phyloP scores from a whole-genome alignment of 2,888 invertebrate species.

The Dicyrtomina minuta region DNA sequence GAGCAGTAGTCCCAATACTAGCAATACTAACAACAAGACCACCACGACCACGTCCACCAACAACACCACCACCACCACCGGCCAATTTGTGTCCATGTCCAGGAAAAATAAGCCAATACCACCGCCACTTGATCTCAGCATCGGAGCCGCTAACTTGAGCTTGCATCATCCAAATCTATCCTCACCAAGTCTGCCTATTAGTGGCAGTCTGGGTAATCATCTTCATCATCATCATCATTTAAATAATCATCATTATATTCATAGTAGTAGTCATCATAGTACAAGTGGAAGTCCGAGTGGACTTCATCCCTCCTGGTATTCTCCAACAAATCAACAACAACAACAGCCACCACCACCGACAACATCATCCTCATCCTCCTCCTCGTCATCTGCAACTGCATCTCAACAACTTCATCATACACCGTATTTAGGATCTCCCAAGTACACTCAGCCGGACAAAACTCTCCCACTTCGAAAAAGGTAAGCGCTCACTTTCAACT shows the following conservation, averaged over 20 bases:
- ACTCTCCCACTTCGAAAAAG: slow-evolving; percentile 52
- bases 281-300: not conserved
- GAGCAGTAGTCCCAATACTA: no score
- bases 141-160: slow-evolving; percentile 55
- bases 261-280: slow-evolving; percentile 18
- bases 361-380: slow-evolving; percentile 36
- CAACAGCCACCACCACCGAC: slow-evolving; percentile 41
- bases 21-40: not conserved
- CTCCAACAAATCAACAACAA: slow-evolving; percentile 33
- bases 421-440: slow-evolving; percentile 34
- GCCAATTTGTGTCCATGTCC: slow-evolving; percentile 4
- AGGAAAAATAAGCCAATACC: slow-evolving; percentile 54
- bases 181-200: slow-evolving; percentile 38
- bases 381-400: slow-evolving; percentile 30
- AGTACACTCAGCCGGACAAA: slow-evolving; percentile 48
- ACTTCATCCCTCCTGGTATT: not conserved
- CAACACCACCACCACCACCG: slow-evolving; percentile 26
- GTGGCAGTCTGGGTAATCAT: no score
- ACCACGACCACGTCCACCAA: slow-evolving; percentile 31
- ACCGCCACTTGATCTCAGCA: slow-evolving; percentile 55
- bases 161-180: slow-evolving; percentile 46
- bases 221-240: no score
- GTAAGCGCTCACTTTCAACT: slow-evolving; percentile 35
- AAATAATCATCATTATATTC: slow-evolving; percentile 14
- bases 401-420: no score